Base-by-base conservation (phyloP, 1,140 invertebrate species). In the Archivesica marissinica region DNA sequence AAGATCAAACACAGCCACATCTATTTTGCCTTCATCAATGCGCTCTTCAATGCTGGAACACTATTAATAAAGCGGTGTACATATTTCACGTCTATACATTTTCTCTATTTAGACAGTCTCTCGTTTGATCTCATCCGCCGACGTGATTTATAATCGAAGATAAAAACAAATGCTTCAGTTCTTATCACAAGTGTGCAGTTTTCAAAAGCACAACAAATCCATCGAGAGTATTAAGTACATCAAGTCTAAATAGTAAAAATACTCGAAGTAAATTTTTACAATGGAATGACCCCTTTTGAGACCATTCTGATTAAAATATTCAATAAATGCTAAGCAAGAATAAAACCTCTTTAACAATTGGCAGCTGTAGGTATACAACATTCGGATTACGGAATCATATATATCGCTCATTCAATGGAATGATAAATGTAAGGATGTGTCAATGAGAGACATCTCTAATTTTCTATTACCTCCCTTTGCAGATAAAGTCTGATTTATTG, bases 81-180 rank as follows among this genome's bases (percentile, higher is more conserved):
- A 76, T 76, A 56, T 56, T 76, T 76, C 30, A 50, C 59, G 59
- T 33, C 77, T 30, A 66, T 79, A 79, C 68, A 79, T 79, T 50
- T 39, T 44, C 77, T 79, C 35, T 61, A 38, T 79, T 38, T 23
- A 61, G 77, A 66, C 35, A 54, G 59, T 25, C 3, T 38, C 56
- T 64, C 61, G 59, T 79, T 79, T 79, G 77, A 79, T 79, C 77
- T 79, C 54, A 44, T 28, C 77, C 20, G 9, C 56, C 35, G 13
- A 35, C 28, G 59, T 79, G 77, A 79, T 79, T 79, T 79, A 79
- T 59, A 66, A 47, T 64, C 54, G 33, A 39, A 79, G 77, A 79
- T 79, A 79, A 79, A 79, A 79, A 66, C 75, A 78, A 79, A 44
- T 33, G 25, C 77, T 35, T 30, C 25, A 44, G 28, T 64, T 39